Conservation (phyloP, 2,113 vertebrate genomes). For the Catharus fuscescens region DNA sequence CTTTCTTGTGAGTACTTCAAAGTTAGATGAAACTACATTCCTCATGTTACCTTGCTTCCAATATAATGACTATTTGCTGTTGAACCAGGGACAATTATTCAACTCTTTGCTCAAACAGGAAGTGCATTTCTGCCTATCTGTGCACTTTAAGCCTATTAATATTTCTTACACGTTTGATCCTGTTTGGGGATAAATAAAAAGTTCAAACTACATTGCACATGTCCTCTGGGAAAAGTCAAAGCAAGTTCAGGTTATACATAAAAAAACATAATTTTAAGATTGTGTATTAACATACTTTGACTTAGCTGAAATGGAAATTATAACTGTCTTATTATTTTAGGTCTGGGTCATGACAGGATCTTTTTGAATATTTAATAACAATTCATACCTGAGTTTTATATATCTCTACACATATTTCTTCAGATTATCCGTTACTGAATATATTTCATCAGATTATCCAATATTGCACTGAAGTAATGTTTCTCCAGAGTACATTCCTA, state of each 20-base stretch:
- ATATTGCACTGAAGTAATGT: background rate
- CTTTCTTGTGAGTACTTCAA: slow-evolving; percentile 18
- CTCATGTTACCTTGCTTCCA: slow-evolving; percentile 5
- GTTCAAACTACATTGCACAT: background rate
- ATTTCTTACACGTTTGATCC: background rate
- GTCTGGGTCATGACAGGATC: background rate
- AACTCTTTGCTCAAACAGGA: background rate
- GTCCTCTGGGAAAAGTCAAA: slow-evolving; percentile 66
- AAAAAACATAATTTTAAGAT: slow-evolving; percentile 56
- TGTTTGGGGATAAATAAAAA: slow-evolving; percentile 15
- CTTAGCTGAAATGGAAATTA: slow-evolving; percentile 29
- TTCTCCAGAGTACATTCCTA: background rate
- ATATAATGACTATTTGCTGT: background rate
- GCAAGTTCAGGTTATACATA: slow-evolving; percentile 55
- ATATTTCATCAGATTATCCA: background rate
- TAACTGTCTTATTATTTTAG: background rate
- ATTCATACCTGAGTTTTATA: slow-evolving; percentile 26
- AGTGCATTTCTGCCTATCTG: background rate
- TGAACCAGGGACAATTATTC: background rate
- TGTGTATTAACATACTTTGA: slow-evolving; percentile 13
- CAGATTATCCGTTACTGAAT: background rate
- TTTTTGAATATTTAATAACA: slow-evolving; percentile 47
- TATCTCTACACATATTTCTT: background rate
- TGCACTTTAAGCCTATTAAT: background rate
- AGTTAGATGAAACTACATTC: background rate